Evolutionary conservation across 2,113 vertebrate species (phyloP).

Genomic region (Microtus ochrogaster): DNA sequence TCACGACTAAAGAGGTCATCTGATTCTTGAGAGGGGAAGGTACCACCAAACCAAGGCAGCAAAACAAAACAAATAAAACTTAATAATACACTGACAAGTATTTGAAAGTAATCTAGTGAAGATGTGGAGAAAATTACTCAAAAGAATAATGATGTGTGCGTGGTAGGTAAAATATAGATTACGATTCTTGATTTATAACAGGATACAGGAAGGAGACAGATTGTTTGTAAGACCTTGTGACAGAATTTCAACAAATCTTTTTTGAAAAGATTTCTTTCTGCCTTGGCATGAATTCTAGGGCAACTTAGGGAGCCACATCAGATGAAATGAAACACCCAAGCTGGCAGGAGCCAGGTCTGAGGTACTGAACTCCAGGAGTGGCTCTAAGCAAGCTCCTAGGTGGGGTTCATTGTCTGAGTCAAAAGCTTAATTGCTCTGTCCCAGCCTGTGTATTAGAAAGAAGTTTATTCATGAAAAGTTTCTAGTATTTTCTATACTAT

Average conservation of each 20-base stretch:
- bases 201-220: slow-evolving; percentile 88
- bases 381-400: slow-evolving; percentile 63
- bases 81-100: slow-evolving; percentile 75
- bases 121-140: slow-evolving; percentile 73
- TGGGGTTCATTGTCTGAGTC: slow-evolving; percentile 61
- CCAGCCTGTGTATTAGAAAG: slow-evolving; percentile 66
- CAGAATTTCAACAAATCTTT: slow-evolving; percentile 85
- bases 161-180: slow-evolving; percentile 85
- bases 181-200: slow-evolving; percentile 84
- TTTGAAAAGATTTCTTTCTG: slow-evolving; percentile 84
- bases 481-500: slow-evolving; percentile 73
- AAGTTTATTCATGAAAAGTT: slow-evolving; percentile 76
- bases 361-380: slow-evolving; percentile 78
- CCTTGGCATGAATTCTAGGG: slow-evolving; percentile 84
- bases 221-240: slow-evolving; percentile 84
- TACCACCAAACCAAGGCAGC: slow-evolving; percentile 65
- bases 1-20: neutral
- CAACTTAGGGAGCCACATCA: slow-evolving; percentile 78
- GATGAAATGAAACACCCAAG: slow-evolving; percentile 74
- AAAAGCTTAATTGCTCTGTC: slow-evolving; percentile 61
- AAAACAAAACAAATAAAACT: slow-evolving; percentile 61
- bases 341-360: slow-evolving; percentile 77
- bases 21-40: slow-evolving; percentile 69
- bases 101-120: slow-evolving; percentile 85
- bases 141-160: slow-evolving; percentile 85